phyloP scores from a whole-genome alignment of 2,113 vertebrate genomes.

The Vulpes lagopus region DNA sequence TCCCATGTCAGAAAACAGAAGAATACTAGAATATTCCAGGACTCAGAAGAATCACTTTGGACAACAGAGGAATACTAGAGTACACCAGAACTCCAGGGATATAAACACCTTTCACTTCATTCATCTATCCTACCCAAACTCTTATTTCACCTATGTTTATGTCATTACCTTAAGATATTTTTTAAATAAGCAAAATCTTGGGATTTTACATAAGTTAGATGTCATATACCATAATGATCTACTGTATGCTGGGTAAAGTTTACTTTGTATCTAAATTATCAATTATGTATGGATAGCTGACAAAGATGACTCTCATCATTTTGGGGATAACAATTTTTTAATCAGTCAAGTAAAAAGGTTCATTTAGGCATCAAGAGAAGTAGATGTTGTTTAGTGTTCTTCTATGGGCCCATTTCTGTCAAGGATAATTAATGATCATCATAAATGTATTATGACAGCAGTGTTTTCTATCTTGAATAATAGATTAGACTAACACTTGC shows the following conservation, averaged over 20 bases:
- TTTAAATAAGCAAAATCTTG: not conserved
- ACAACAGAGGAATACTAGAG: no score
- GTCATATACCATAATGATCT: not conserved
- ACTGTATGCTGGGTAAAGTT: not conserved
- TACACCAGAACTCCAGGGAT: not conserved
- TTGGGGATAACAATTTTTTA: not conserved
- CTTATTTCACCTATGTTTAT: not conserved
- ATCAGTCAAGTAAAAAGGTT: not conserved
- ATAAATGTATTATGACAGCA: slow-evolving; percentile 32
- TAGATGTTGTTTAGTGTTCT: slow-evolving; percentile 7
- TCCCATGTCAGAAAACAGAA: not conserved
- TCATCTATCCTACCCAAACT: not conserved
- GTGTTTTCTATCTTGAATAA: slow-evolving; percentile 55
- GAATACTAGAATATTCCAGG: not conserved
- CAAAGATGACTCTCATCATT: not conserved
- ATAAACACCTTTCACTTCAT: not conserved
- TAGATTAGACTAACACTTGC: slow-evolving; percentile 12
- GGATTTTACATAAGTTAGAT: slow-evolving; percentile 13
- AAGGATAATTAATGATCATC: slow-evolving; percentile 33
- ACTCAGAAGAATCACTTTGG: not conserved
- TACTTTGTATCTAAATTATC: not conserved
- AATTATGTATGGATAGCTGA: not conserved
- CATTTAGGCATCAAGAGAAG: not conserved
- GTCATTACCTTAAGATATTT: not conserved
- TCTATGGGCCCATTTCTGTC: slow-evolving; percentile 42